Percentiles rank a stretch among this genome's conserved stretches.
phyloP scores from a whole-genome alignment of 2,113 vertebrate genomes.

The Scolopax mira region DNA sequence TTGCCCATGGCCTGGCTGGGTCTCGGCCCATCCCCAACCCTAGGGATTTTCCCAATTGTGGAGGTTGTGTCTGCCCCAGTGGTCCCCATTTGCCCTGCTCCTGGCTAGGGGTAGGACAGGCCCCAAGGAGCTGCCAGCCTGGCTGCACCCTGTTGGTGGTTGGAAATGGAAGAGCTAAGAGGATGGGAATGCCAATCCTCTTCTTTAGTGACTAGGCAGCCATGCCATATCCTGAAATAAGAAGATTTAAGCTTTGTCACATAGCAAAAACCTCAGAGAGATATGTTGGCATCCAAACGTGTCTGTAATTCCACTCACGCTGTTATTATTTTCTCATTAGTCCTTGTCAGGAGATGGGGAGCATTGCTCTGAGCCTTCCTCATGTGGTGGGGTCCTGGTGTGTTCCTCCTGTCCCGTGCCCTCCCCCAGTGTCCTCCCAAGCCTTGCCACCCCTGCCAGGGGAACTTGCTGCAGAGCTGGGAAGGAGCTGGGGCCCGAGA shows the following conservation, averaged over 20 bases:
- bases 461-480: background rate
- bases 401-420: background rate
- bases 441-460: fast-evolving
- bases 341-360: background rate
- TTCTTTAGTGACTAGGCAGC: background rate
- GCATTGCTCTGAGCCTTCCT: background rate
- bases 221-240: background rate
- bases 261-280: background rate
- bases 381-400: fast-evolving
- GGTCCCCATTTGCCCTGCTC: background rate
- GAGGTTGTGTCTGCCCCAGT: background rate
- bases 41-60: background rate
- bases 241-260: background rate
- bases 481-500: background rate
- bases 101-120: background rate
- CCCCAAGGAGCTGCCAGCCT: background rate
- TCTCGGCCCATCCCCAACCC: fast-evolving
- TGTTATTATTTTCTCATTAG: background rate
- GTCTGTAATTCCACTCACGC: background rate
- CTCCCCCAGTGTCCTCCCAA: background rate
- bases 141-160: fast-evolving
- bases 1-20: no score
- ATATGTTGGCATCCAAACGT: fast-evolving
- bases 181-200: fast-evolving
- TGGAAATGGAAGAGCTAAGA: background rate